phyloP scores from a whole-genome alignment of 2,797 vertebrate species.

The Xiphorhynchus erythropygius region DNA sequence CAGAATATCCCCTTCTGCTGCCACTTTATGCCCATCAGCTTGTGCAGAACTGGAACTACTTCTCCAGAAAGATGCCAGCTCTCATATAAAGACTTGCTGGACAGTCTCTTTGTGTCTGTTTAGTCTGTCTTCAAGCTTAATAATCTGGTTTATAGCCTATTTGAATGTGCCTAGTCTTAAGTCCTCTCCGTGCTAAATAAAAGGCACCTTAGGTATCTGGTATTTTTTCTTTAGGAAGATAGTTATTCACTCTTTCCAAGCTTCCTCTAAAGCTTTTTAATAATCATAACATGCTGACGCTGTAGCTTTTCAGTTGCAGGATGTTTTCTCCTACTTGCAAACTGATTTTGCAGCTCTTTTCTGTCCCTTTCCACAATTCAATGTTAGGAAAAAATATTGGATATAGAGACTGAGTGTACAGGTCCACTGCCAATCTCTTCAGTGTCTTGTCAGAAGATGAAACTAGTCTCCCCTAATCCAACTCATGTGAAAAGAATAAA shows the following conservation, averaged over 20 bases:
- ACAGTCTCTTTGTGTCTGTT: neutral
- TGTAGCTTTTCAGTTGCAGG: neutral
- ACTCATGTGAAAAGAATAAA: neutral
- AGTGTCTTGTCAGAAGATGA: neutral
- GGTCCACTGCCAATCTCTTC: neutral
- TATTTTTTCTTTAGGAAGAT: neutral
- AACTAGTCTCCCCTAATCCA: neutral
- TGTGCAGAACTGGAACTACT: neutral
- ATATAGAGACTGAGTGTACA: neutral
- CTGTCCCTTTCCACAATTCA: neutral
- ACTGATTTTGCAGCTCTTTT: neutral
- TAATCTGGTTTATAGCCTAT: neutral
- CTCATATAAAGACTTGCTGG: neutral
- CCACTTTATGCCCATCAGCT: neutral
- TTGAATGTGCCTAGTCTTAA: neutral
- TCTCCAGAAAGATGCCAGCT: neutral
- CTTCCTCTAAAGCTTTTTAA: neutral
- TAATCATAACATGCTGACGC: neutral
- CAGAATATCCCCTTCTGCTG: neutral
- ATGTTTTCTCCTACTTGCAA: slow-evolving; percentile 2
- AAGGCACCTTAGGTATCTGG: neutral
- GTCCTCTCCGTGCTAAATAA: neutral
- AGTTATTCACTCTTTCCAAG: neutral
- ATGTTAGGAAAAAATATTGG: neutral
- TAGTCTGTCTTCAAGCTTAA: neutral